phyloP scores from a whole-genome alignment of 2,888 invertebrate genomes.

The Cosmopolites sordidus region DNA sequence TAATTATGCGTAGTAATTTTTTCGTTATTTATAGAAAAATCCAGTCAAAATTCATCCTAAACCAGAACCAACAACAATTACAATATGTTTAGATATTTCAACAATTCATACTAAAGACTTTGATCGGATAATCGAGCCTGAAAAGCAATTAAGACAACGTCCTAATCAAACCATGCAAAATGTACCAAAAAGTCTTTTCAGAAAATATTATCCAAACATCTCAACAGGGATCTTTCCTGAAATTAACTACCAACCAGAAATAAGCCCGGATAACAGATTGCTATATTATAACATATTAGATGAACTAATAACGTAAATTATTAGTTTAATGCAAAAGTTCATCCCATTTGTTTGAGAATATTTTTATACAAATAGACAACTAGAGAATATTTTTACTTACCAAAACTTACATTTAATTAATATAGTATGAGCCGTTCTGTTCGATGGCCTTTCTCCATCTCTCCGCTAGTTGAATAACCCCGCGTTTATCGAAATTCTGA shows the following conservation, averaged over 20 bases:
- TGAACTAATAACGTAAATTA: conserved; percentile 24
- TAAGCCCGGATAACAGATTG: conserved; percentile 2
- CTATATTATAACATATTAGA: conserved; percentile 23
- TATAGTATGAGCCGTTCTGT: too few species aligned
- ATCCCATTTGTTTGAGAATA: too few species aligned
- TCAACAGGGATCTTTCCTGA: conserved; percentile 6
- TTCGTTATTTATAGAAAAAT: conserved; percentile 34
- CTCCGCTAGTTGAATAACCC: too few species aligned
- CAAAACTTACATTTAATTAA: too few species aligned
- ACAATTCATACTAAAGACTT: conserved; percentile 38
- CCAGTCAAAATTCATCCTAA: conserved; percentile 35
- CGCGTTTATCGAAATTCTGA: too few species aligned
- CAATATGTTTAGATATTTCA: conserved; percentile 38
- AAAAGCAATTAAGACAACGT: conserved; percentile 38
- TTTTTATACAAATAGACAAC: too few species aligned
- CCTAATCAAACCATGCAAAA: conserved; percentile 35
- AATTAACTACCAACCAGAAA: background rate
- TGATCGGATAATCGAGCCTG: conserved; percentile 33
- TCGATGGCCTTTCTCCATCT: too few species aligned
- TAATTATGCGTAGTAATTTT: background rate
- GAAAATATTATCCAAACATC: conserved; percentile 13
- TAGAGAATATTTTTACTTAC: too few species aligned
- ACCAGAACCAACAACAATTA: conserved; percentile 37
- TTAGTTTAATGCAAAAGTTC: too few species aligned
- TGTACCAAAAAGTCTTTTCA: conserved; percentile 23